Conservation (phyloP, 1,140 invertebrate genomes). For the Saxidomus purpurata region DNA sequence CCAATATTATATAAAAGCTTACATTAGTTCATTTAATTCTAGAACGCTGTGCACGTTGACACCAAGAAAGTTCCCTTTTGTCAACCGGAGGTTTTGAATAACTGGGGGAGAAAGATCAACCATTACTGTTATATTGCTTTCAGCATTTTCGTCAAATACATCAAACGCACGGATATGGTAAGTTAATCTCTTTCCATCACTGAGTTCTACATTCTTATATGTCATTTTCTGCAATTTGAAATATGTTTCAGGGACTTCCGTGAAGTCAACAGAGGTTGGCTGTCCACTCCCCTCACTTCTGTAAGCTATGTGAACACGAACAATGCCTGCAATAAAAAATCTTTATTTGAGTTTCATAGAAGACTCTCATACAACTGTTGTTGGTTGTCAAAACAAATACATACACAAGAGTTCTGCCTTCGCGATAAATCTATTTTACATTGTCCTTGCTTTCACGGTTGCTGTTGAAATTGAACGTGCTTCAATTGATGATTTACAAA, state of each 20-base stretch:
- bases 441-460: no score
- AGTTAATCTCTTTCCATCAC: slow-evolving; percentile 57
- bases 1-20: no score
- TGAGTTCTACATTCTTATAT: not conserved
- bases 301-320: not conserved
- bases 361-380: no score
- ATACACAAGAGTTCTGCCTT: no score
- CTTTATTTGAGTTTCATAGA: no score
- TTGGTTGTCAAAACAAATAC: no score
- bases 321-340: slow-evolving; percentile 27
- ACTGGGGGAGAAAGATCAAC: slow-evolving; percentile 48
- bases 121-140: slow-evolving; percentile 38
- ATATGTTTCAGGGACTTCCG: not conserved
- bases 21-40: slow-evolving; percentile 25
- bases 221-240: slow-evolving; percentile 1
- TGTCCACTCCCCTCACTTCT: not conserved
- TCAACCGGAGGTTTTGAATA: slow-evolving; percentile 49
- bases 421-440: no score
- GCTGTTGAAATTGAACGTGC: no score
- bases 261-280: not conserved
- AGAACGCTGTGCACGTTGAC: slow-evolving; percentile 28
- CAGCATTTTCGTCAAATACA: slow-evolving; percentile 38
- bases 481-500: no score
- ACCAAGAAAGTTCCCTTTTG: slow-evolving; percentile 34
- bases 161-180: slow-evolving; percentile 58